phyloP scores from a whole-genome alignment of 2,113 vertebrate genomes.

The Megatriorchis doriae region DNA sequence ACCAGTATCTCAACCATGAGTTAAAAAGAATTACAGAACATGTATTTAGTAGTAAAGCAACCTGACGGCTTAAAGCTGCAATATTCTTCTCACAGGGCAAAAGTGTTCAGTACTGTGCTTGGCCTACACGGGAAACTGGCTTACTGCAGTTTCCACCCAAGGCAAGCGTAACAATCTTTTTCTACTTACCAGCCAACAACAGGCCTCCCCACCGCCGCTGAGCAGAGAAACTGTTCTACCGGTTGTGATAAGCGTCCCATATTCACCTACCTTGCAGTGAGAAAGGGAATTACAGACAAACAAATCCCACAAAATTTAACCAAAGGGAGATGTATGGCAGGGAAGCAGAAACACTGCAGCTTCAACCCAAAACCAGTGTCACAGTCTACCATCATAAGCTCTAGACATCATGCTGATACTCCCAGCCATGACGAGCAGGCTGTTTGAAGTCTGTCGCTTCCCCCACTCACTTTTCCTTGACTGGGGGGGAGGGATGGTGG shows the following conservation, averaged over 20 bases:
- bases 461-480: constrained; percentile 23
- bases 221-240: not conserved
- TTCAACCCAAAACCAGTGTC: constrained; percentile 45
- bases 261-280: constrained; percentile 55
- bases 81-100: constrained; percentile 11
- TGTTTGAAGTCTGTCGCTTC: constrained; percentile 9
- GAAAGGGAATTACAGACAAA: constrained; percentile 34
- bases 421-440: constrained; percentile 3
- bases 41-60: constrained; percentile 63
- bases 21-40: constrained; percentile 59
- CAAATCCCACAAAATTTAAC: constrained; percentile 21
- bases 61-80: constrained; percentile 57
- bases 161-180: not conserved
- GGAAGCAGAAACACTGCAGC: constrained; percentile 56
- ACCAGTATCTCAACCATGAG: constrained; percentile 40
- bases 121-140: not conserved
- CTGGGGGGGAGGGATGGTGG: constrained; percentile 10
- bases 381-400: constrained; percentile 2
- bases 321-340: constrained; percentile 42
- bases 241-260: not conserved
- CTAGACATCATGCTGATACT: not conserved
- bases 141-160: not conserved
- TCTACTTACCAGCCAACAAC: not conserved
- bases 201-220: not conserved
- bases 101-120: not conserved